Conservation (phyloP, 2,797 vertebrate species). For the Podarcis siculus region DNA sequence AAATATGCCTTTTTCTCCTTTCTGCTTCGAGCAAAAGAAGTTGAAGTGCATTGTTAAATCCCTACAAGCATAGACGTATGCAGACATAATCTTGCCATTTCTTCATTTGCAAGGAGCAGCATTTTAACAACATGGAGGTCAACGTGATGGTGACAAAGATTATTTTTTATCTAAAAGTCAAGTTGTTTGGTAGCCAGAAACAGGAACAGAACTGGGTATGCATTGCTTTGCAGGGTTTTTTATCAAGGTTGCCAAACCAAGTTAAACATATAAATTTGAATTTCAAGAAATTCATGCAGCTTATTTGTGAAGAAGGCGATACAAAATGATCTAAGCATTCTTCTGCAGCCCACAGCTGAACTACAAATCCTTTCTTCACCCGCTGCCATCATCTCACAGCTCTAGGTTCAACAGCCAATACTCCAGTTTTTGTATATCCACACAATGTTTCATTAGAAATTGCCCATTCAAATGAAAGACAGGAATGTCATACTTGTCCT, state of each 20-base stretch:
- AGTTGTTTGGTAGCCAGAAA: constrained; percentile 26
- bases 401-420: constrained; percentile 77
- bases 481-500: constrained; percentile 87
- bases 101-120: constrained; percentile 42
- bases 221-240: too few relatives aligned
- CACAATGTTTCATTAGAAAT: constrained; percentile 88
- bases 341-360: not conserved
- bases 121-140: constrained; percentile 29
- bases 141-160: constrained; percentile 35
- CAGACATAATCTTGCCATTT: constrained; percentile 45
- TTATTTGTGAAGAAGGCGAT: constrained; percentile 26
- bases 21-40: constrained; percentile 33
- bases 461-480: constrained; percentile 89
- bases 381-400: constrained; percentile 44
- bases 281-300: not conserved
- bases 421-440: constrained; percentile 81
- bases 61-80: constrained; percentile 29
- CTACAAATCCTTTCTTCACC: constrained; percentile 42
- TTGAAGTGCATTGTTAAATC: constrained; percentile 44
- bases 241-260: not conserved
- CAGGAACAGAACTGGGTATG: not conserved
- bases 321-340: not conserved
- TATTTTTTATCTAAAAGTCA: constrained; percentile 53
- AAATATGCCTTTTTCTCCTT: constrained; percentile 38
- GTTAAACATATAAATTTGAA: accelerated